Evolutionary conservation across 2,888 invertebrate species (phyloP), one percentile per base, ranked within the genome.

Genomic region (Drosophila lutescens): DNA sequence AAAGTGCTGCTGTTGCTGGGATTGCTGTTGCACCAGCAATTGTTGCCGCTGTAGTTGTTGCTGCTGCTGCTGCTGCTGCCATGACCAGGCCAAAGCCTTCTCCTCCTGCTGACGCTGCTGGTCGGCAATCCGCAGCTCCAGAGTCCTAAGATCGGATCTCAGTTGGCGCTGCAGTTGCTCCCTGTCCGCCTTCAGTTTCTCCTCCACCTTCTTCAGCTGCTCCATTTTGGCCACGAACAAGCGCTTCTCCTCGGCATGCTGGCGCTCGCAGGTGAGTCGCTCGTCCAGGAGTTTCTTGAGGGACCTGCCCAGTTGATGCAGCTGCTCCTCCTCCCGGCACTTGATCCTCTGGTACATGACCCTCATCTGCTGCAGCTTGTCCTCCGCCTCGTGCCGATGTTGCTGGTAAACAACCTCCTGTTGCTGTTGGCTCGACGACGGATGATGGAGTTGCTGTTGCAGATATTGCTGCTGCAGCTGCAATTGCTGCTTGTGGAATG

Each of bases 191-290:
- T 55, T 56, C 0, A 81, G 63, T 6, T 26, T 56, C 0, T 69
- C 78, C 41, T 88, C 81, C 12, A 62, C 38, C 17, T 77, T 80
- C 30, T 65, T 84, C 26, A 68, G 74, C 7, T 83, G 58, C 1
- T 71, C 40, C 87, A 81, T 86, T 57, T 86, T 86, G 10, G 57
- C 41, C 30, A 70, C 40, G 4, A 77, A 88, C 8, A 46, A 4
- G 7, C 84, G 77, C 17, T 86, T 78, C 32, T 83, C 74, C 0
- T 83, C 87, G 0, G 67, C 84, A 56, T 88, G 74, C 32, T 82
- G 65, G 6, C 82, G 77, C 36, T 80, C 80, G 9, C 17, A 43
- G 15, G 41, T 12, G 15, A 65, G 5, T 4, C 87, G 70, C 32
- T 71, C 59, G 0, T 59, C 49, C 20, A 62, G 46, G 2, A 81